These are phyloP conservation scores for Crematogaster levior DNA, from an alignment of 2,888 invertebrate species.

Conservation along the genomic window DNA sequence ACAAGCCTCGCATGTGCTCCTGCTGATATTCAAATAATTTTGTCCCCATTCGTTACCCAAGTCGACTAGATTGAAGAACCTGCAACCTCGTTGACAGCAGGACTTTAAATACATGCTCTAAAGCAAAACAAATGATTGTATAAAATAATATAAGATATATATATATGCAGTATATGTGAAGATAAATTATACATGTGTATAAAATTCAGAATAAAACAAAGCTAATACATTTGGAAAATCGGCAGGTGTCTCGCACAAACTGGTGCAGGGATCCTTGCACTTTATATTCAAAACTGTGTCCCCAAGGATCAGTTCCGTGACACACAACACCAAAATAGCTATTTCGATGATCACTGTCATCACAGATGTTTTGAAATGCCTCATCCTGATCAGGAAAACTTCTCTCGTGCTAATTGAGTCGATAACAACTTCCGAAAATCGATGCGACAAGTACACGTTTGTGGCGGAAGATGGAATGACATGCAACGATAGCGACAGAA, in stretches of 20 bases:
- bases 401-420: too few relatives aligned
- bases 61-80: constrained; percentile 83
- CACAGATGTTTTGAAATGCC: too few relatives aligned
- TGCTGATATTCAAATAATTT: constrained; percentile 78
- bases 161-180: neutral
- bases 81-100: constrained; percentile 84
- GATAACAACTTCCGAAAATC: too few relatives aligned
- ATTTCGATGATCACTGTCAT: constrained; percentile 72
- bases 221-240: constrained; percentile 72
- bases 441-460: neutral
- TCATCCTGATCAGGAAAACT: too few relatives aligned
- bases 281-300: constrained; percentile 76
- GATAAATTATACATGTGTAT: neutral
- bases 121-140: constrained; percentile 44
- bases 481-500: neutral
- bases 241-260: constrained; percentile 77
- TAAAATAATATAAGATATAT: neutral
- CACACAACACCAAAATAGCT: constrained; percentile 61
- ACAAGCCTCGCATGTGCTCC: constrained; percentile 82
- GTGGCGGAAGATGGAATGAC: neutral
- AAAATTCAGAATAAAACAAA: neutral
- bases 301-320: constrained; percentile 60
- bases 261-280: constrained; percentile 79
- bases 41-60: constrained; percentile 75
- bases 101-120: constrained; percentile 78